phyloP scores from a whole-genome alignment of 2,888 invertebrate genomes.

The Ophion ellenae region DNA sequence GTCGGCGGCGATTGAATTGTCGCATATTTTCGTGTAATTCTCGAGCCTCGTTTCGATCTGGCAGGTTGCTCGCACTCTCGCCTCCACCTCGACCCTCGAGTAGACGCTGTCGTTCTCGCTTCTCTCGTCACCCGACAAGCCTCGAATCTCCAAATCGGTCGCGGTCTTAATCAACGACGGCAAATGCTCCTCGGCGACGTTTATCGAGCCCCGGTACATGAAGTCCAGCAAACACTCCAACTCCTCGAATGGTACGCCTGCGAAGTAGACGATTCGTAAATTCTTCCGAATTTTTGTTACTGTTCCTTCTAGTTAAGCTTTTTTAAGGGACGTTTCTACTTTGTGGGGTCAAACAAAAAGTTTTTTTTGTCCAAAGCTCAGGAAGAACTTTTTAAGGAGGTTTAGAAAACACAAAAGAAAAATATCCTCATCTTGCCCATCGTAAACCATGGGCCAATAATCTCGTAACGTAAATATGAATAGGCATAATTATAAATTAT shows the following conservation, averaged over 20 bases:
- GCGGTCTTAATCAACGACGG: constrained; percentile 88
- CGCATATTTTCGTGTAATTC: constrained; percentile 70
- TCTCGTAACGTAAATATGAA: too few species aligned
- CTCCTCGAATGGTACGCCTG: constrained; percentile 87
- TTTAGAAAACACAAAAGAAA: too few species aligned
- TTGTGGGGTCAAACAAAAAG: too few species aligned
- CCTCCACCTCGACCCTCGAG: constrained; percentile 81
- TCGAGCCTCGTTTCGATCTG: constrained; percentile 77
- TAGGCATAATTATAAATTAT: too few species aligned
- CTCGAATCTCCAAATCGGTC: constrained; percentile 88
- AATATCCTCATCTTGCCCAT: too few species aligned
- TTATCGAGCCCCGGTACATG: constrained; percentile 90
- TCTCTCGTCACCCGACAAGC: constrained; percentile 86
- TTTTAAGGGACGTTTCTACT: not conserved
- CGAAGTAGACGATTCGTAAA: not conserved
- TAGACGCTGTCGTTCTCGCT: constrained; percentile 86
- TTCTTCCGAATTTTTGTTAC: not conserved
- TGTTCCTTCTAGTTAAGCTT: not conserved
- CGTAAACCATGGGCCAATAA: too few species aligned
- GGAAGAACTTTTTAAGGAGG: too few species aligned
- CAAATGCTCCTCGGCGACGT: constrained; percentile 87
- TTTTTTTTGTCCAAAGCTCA: too few species aligned
- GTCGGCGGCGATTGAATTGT: constrained; percentile 73
- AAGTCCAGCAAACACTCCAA: constrained; percentile 89
- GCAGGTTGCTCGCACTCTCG: constrained; percentile 73